Evolutionary conservation across 1,140 invertebrate genomes (phyloP).

Genomic region (Zaprionus inermis): DNA sequence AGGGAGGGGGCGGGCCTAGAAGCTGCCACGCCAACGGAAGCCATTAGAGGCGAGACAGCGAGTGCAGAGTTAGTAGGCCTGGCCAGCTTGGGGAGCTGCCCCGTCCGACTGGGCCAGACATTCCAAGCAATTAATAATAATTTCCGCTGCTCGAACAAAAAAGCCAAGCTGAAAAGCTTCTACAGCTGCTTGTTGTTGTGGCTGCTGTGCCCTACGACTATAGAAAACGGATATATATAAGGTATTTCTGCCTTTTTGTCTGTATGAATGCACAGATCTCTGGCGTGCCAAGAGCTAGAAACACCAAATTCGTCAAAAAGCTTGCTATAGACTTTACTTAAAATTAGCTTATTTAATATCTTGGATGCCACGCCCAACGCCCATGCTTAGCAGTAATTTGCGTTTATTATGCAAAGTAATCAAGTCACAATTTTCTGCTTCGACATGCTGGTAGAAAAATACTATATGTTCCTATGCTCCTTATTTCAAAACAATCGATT

Average conservation of each 20-base stretch:
- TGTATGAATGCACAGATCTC: background rate
- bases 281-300: too few relatives aligned
- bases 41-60: conserved; percentile 67
- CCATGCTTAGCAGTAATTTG: too few relatives aligned
- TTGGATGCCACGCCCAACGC: too few relatives aligned
- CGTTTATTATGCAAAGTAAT: too few relatives aligned
- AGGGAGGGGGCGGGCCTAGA: conserved; percentile 28
- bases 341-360: too few relatives aligned
- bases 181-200: conserved; percentile 25
- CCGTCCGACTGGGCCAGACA: conserved; percentile 43
- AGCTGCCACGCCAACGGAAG: conserved; percentile 71
- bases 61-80: background rate
- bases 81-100: background rate
- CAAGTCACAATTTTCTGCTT: too few relatives aligned
- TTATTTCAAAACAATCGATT: too few relatives aligned
- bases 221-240: background rate
- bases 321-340: too few relatives aligned
- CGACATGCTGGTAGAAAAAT: too few relatives aligned
- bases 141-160: conserved; percentile 66
- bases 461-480: too few relatives aligned
- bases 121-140: conserved; percentile 80
- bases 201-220: conserved; percentile 18
- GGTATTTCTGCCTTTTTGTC: background rate
- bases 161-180: conserved; percentile 51
- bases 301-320: too few relatives aligned